Base-by-base conservation (phyloP, 2,888 invertebrate genomes). In the Melanargia galathea region DNA sequence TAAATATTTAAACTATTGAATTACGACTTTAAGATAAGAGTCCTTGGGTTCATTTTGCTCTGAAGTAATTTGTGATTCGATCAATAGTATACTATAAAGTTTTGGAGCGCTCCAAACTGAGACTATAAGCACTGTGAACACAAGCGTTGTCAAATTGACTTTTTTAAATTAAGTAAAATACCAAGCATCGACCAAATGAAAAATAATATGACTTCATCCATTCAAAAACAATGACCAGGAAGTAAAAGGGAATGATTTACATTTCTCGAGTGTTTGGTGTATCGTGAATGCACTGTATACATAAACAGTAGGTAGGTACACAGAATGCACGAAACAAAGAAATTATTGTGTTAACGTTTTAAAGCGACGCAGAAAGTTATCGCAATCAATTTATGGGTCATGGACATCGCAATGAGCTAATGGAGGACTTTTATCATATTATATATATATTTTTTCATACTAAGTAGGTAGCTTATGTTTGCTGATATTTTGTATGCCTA, bases 351-450 rank as follows among this genome's bases (percentile, higher is more conserved):
- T 51, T 59, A 57, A 52, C 56, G 63, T 64, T 66, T 63, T 48
- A 60, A 68, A 8, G 61, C 64, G 59, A 57, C 65, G 54, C 58
- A 64, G 58, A 67, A 72, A 68, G 64, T 72, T 68, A 66, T 61
- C 69, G 64, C 60, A 61, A 61, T 64, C 45, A 54, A 49, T 69
- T 70, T 67, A 73, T 70, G 62, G 71, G 72, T 73, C 73, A 74
- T 45, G 73, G 71, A 65, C 72, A 67, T 64, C 20, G 52, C 55
- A 61, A 55, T 64, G 66, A 69, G 69, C 67, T 67, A 62, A 69
- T 76, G 70, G 73, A 78, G 40, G 46, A 54, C 48, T 38, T 56
- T 33, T 52, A 11, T 20, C 16, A 18, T 49, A 38, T 38, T 48
- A n/a, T 5, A 40, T 10, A 38, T 26, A 35, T 43, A 16, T 55